These are phyloP conservation scores for Denticeps clupeoides DNA, from an alignment of 2,797 vertebrate genomes.

Conservation along the genomic window DNA sequence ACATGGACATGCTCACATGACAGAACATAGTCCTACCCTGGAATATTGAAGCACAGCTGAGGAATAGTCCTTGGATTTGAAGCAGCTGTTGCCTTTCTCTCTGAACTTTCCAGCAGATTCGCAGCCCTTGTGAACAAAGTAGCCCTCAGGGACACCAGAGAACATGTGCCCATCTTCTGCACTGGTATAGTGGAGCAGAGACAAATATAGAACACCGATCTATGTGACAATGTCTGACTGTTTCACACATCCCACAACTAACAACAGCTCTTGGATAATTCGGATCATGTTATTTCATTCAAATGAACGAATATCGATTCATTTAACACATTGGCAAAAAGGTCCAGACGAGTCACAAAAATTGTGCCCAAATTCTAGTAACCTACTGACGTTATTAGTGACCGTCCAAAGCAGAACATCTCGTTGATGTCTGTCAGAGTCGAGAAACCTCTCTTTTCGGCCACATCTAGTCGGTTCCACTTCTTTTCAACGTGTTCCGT, in stretches of 20 bases:
- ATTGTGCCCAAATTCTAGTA: too few relatives aligned
- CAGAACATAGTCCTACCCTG: conserved; percentile 52
- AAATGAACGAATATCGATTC: too few relatives aligned
- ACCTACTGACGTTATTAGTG: conserved; percentile 45
- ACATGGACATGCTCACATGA: too few relatives aligned
- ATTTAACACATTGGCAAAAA: too few relatives aligned
- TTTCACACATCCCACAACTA: too few relatives aligned
- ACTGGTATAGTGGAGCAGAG: conserved; percentile 36
- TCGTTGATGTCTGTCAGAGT: conserved; percentile 43
- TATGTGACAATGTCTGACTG: too few relatives aligned
- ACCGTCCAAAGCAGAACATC: conserved; percentile 41
- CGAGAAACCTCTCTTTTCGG: conserved; percentile 34
- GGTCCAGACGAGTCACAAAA: too few relatives aligned
- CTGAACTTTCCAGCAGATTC: conserved; percentile 50
- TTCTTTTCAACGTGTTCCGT: conserved; percentile 48
- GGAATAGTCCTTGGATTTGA: conserved; percentile 59
- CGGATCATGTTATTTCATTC: too few relatives aligned
- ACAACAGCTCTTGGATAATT: too few relatives aligned
- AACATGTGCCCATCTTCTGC: conserved; percentile 58
- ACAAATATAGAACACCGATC: not conserved
- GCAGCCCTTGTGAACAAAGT: conserved; percentile 51
- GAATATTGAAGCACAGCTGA: conserved; percentile 65
- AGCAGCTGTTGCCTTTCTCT: conserved; percentile 66
- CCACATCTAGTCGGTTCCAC: conserved; percentile 42
- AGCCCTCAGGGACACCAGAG: conserved; percentile 40